A percentile compares a stretch with the other conserved stretches of the same genome.
Evolutionary conservation across 2,113 vertebrate genomes (phyloP).

Genomic region (Chrysemys picta): DNA sequence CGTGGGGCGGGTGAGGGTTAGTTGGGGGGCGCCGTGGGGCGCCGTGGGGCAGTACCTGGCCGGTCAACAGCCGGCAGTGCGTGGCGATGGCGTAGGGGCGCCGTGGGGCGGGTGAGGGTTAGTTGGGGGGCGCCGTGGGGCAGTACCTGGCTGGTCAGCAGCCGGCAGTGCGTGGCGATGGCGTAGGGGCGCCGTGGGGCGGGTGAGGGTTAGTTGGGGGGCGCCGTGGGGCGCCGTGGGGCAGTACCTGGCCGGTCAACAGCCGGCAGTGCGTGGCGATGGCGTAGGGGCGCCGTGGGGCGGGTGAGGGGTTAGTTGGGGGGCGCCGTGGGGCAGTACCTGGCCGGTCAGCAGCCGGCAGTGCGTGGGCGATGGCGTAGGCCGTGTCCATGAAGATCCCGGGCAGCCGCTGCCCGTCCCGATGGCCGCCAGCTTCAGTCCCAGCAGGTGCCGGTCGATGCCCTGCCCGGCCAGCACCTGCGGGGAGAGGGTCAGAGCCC

Average conservation of each 20-base stretch:
- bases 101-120: too few species aligned
- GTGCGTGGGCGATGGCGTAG: constrained; percentile 78
- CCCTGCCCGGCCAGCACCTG: constrained; percentile 83
- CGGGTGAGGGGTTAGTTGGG: too few species aligned
- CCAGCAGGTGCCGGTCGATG: constrained; percentile 85
- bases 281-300: too few species aligned
- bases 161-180: too few species aligned
- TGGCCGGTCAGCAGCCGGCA: constrained; percentile 86
- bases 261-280: background rate
- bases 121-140: too few species aligned
- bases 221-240: too few species aligned
- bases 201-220: too few species aligned
- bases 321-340: background rate
- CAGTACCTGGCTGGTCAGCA: constrained; percentile 53
- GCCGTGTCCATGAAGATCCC: constrained; percentile 87
- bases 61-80: constrained; percentile 86
- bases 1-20: too few species aligned
- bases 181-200: too few species aligned
- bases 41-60: constrained; percentile 56
- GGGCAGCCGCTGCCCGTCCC: constrained; percentile 84
- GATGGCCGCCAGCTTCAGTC: constrained; percentile 86
- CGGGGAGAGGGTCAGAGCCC: background rate
- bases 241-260: constrained; percentile 57
- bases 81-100: background rate
- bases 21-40: background rate